Evolutionary conservation across 2,797 vertebrate genomes (phyloP).

Genomic region (Pelodytes ibericus): DNA sequence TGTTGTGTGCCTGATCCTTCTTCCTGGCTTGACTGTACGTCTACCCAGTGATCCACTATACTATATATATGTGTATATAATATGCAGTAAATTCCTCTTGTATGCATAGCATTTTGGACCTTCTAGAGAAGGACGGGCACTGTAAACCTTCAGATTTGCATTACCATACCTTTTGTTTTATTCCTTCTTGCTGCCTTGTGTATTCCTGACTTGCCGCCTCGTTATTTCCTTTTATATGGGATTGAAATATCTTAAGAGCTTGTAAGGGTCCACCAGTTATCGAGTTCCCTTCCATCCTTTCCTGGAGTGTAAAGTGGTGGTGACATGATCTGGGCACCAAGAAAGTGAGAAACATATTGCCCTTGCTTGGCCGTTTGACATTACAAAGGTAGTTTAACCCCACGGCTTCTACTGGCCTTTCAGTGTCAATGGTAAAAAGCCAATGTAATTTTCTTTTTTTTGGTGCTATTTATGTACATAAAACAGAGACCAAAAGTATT

Average conservation of each 20-base stretch:
- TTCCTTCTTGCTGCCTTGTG: background rate
- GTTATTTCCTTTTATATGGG: background rate
- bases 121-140: slow-evolving; percentile 31
- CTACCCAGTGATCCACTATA: slow-evolving; percentile 24
- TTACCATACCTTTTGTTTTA: background rate
- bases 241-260: background rate
- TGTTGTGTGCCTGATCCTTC: slow-evolving; percentile 40
- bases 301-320: background rate
- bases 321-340: background rate
- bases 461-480: slow-evolving; percentile 46
- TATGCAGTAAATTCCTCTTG: slow-evolving; percentile 51
- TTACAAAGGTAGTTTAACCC: background rate
- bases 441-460: background rate
- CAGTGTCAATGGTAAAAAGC: background rate
- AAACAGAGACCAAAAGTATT: slow-evolving; percentile 53
- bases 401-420: background rate
- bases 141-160: background rate
- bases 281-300: background rate
- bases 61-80: slow-evolving; percentile 16
- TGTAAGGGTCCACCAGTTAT: background rate
- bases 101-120: slow-evolving; percentile 36
- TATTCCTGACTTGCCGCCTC: background rate
- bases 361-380: background rate
- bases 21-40: slow-evolving; percentile 36
- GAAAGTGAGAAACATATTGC: background rate